phyloP scores from a whole-genome alignment of 35 echinoderm and acorn worm genomes.

The Apostichopus parvimensis region DNA sequence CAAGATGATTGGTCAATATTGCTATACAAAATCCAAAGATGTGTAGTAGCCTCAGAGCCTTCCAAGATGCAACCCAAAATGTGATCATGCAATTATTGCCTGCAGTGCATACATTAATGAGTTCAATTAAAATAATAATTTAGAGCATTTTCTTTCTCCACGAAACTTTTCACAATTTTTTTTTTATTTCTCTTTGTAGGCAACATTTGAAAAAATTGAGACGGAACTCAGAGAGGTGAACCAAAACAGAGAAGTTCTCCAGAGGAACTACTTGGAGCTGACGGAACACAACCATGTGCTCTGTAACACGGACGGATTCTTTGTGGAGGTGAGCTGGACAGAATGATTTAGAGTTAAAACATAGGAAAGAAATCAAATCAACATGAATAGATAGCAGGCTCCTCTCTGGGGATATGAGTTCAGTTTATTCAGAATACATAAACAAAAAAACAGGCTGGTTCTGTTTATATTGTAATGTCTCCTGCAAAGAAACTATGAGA shows the following conservation, averaged over 20 bases:
- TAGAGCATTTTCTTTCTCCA: background rate
- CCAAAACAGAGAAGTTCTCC: slow-evolving; percentile 73
- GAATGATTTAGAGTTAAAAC: no score
- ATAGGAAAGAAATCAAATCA: no score
- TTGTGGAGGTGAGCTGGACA: slow-evolving; percentile 64
- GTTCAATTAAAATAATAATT: background rate
- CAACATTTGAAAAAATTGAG: slow-evolving; percentile 87
- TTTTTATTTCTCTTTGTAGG: slow-evolving; percentile 37
- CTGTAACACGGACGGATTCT: slow-evolving; percentile 79
- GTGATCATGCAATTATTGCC: no score
- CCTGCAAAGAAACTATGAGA: no score
- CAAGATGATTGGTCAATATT: background rate
- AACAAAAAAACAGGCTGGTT: no score
- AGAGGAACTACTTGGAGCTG: slow-evolving; percentile 87
- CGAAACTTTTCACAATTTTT: background rate
- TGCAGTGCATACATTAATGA: no score
- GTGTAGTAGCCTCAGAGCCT: no score
- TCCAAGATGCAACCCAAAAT: background rate
- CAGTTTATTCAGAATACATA: no score
- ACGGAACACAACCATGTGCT: slow-evolving; percentile 85
- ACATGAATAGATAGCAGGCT: no score
- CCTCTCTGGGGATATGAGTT: no score
- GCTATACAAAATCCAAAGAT: background rate
- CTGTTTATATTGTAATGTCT: no score
- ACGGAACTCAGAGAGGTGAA: slow-evolving; percentile 83